phyloP scores from a whole-genome alignment of 2,888 invertebrate genomes.

The Cryptocephalus primarius region DNA sequence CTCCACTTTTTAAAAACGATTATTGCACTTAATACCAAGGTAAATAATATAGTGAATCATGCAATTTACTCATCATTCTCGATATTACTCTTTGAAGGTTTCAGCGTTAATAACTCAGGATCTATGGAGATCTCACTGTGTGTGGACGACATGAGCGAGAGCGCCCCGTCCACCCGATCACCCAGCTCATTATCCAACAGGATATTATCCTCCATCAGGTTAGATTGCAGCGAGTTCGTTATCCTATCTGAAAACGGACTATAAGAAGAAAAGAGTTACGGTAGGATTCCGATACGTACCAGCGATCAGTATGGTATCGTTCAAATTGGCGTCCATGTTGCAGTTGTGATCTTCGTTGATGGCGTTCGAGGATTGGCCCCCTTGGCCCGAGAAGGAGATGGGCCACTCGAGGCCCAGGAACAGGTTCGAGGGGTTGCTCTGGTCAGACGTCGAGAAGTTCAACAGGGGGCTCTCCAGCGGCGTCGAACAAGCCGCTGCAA shows the following conservation, averaged over 20 bases:
- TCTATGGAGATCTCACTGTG: slow-evolving; percentile 31
- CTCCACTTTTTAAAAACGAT: no score
- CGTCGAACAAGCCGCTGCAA: slow-evolving; percentile 26
- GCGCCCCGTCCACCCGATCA: slow-evolving; percentile 17
- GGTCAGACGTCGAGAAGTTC: slow-evolving; percentile 20
- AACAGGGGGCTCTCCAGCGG: slow-evolving; percentile 28
- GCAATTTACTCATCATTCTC: slow-evolving; percentile 5
- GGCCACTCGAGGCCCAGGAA: slow-evolving; percentile 36
- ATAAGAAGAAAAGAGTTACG: neutral
- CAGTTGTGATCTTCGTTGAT: slow-evolving; percentile 1
- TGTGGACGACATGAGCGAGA: slow-evolving; percentile 15
- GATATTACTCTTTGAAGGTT: slow-evolving; percentile 18
- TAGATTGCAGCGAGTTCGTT: slow-evolving; percentile 24
- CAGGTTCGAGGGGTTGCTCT: slow-evolving; percentile 21
- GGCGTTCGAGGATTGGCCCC: no score
- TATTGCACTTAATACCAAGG: neutral
- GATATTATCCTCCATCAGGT: slow-evolving; percentile 27
- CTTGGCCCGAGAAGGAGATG: slow-evolving; percentile 17
- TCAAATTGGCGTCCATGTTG: slow-evolving; percentile 14
- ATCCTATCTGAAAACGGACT: slow-evolving; percentile 21
- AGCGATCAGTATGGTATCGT: slow-evolving; percentile 31
- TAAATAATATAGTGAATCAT: slow-evolving; percentile 3
- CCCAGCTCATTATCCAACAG: slow-evolving; percentile 23
- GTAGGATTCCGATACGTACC: slow-evolving; percentile 2
- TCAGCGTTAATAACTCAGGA: slow-evolving; percentile 34